Percentiles rank a stretch among this genome's conserved stretches.
phyloP scores from a whole-genome alignment of 2,113 vertebrate genomes.

The Paratilapia polleni region DNA sequence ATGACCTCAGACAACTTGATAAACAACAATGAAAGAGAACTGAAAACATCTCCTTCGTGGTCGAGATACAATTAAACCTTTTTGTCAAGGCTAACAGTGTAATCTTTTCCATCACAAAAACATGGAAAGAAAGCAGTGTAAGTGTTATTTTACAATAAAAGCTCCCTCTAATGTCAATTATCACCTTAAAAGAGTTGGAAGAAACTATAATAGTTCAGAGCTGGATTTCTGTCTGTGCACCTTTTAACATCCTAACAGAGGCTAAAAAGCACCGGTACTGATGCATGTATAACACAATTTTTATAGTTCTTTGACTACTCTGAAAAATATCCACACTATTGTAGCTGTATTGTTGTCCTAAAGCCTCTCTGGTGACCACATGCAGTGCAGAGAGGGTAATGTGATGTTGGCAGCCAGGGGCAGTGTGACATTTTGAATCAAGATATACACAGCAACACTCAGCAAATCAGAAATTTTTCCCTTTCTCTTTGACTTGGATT shows the following conservation, averaged over 20 bases:
- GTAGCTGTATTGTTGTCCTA: conserved; percentile 4
- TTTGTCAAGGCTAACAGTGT: background rate
- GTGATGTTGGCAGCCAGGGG: conserved; percentile 35
- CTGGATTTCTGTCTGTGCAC: conserved; percentile 26
- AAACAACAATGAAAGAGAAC: background rate
- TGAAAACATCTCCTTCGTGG: background rate
- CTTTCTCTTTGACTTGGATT: conserved; percentile 28
- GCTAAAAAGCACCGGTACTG: conserved; percentile 27
- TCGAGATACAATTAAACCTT: background rate
- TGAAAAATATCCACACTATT: conserved; percentile 41
- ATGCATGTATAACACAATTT: conserved; percentile 16
- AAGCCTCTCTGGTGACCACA: conserved; percentile 30
- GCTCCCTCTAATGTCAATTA: conserved; percentile 9
- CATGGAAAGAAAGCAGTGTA: background rate
- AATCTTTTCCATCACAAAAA: background rate
- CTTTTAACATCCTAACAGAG: conserved; percentile 25
- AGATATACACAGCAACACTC: conserved; percentile 4
- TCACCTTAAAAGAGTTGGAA: conserved; percentile 22
- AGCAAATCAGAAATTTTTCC: conserved; percentile 38
- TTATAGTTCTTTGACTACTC: conserved; percentile 34
- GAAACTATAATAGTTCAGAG: conserved; percentile 26
- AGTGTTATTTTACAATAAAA: conserved; percentile 22
- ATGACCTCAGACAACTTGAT: background rate
- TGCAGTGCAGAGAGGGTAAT: conserved; percentile 26
- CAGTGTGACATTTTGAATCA: conserved; percentile 50